Evolutionary conservation across 2,113 vertebrate genomes (phyloP).

Genomic region (Corythoichthys haematopterus): DNA sequence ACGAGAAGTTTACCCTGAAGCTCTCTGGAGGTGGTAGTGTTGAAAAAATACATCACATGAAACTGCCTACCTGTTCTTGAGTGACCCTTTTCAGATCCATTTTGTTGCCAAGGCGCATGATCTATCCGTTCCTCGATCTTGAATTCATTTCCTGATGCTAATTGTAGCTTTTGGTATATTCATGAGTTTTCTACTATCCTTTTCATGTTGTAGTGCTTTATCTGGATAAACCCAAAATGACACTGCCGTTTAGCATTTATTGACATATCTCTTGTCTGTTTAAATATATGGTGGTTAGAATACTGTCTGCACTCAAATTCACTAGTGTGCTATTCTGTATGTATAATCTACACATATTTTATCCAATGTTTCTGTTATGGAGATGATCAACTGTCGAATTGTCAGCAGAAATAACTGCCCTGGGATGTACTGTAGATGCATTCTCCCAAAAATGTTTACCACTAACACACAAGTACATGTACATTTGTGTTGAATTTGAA

Average conservation of each 20-base stretch:
- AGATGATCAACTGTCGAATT: background rate
- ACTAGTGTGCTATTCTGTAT: conserved; percentile 5
- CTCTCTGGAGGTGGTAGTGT: background rate
- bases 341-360: background rate
- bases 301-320: conserved; percentile 15
- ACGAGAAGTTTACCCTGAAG: too few relatives aligned
- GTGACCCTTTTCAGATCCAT: background rate
- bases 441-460: conserved; percentile 3
- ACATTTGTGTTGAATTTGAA: background rate
- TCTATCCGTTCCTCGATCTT: background rate
- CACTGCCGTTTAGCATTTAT: background rate
- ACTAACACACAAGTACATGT: background rate
- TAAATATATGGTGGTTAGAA: conserved; percentile 8
- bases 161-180: background rate
- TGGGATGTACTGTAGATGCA: background rate
- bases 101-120: conserved; percentile 4
- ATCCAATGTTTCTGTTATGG: background rate
- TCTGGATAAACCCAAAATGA: background rate
- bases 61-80: background rate
- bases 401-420: background rate
- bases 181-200: background rate
- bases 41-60: background rate
- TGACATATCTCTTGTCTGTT: background rate
- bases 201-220: background rate
- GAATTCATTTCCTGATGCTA: background rate